These are phyloP conservation scores for Martes martes DNA, from an alignment of 2,113 vertebrate genomes.

Conservation along the genomic window DNA sequence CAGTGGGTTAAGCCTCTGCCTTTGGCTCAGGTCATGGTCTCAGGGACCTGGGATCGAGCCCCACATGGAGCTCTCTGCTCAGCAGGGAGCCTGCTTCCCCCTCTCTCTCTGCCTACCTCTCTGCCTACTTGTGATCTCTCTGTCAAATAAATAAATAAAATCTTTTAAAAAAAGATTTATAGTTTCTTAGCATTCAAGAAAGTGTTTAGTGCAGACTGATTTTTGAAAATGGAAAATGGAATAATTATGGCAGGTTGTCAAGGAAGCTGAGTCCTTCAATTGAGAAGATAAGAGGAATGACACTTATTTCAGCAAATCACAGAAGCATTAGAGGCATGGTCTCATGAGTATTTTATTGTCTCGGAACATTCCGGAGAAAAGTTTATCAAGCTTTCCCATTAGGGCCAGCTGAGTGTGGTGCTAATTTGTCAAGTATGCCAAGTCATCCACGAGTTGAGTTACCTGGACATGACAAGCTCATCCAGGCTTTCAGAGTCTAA, in stretches of 20 bases:
- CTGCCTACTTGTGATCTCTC: too few species aligned
- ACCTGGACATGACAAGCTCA: background rate
- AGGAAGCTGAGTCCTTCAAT: background rate
- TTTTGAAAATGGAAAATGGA: background rate
- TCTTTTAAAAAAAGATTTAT: background rate
- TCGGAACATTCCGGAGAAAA: background rate
- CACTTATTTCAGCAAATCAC: background rate
- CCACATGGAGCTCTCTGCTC: too few species aligned
- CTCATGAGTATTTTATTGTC: background rate
- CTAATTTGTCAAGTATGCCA: background rate
- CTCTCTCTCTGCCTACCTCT: too few species aligned
- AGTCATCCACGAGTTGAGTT: background rate
- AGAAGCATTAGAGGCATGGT: background rate
- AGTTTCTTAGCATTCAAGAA: conserved; percentile 29
- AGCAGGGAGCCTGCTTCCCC: too few species aligned
- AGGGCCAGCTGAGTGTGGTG: background rate
- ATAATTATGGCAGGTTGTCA: background rate
- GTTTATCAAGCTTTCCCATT: background rate
- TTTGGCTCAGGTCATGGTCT: too few species aligned
- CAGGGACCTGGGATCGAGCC: too few species aligned
- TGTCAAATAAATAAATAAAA: too few species aligned
- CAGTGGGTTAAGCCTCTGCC: too few species aligned
- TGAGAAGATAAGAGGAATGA: background rate
- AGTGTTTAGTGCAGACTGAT: background rate
- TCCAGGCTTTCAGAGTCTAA: background rate